Evolutionary conservation across 2,797 vertebrate species (phyloP), one percentile per base, ranked within the genome.

Genomic region (Sphaeramia orbicularis): DNA sequence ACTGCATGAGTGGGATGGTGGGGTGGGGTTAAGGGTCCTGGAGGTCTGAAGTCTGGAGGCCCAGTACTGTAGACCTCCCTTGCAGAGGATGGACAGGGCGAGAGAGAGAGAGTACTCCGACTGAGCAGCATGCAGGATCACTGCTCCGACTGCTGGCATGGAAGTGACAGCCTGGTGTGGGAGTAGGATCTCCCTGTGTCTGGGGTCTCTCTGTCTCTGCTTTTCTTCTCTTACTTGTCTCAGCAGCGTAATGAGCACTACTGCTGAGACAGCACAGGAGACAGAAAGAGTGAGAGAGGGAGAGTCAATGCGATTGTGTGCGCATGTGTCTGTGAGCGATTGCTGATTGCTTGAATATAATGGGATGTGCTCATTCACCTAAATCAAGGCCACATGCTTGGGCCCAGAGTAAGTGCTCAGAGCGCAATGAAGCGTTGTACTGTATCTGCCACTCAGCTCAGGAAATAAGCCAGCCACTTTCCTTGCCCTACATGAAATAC

Each of bases 381-480:
- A 89, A 91, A 91, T 92, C 89, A 91, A 91, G 87, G 87, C 89
- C 89, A 90, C 88, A 88, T 88, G 89, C 80, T 88, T 19, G 62
- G 75, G 78, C 76, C 72, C 63, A 40, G 52, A 71, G 83, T 61
- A 52, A 86, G 81, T 72, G 83, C 59, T 83, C 70, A 30, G 77
- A 79, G 76, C 4, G 71, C 88, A 69, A 56, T 69, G 81, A 73
- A 85, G 88, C 86, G 52, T 85, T 72, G 64, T 71, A 43, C 71
- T 76, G 84, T 84, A 87, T 82, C 84, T 90, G 90, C 78, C 90
- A 84, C 81, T 90, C 79, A 74, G 61, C 78, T 74, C 63, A 41
- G 57, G 59, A 84, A 81, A 78, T 81, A 84, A 78, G 61, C 66
- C 4, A n/a, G 41, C 40, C 76, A 56, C 74, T 76, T 36, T 61